Conservation (phyloP, 2,888 invertebrate genomes). For the Girardia tigrina region DNA sequence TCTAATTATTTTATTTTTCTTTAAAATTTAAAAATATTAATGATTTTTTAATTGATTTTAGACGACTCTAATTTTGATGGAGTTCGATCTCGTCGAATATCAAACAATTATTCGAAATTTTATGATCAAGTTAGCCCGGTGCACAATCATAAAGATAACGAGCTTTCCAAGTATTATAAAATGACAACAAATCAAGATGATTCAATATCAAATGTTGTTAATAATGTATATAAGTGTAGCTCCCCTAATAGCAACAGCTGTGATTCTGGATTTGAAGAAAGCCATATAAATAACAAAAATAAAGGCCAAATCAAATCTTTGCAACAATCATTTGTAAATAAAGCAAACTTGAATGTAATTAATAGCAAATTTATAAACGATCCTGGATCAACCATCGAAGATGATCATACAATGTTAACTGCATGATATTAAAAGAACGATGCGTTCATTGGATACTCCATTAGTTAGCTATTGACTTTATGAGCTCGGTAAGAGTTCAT, state of each 20-base stretch:
- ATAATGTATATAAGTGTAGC: slow-evolving; percentile 2
- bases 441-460: slow-evolving; percentile 17
- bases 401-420: not conserved
- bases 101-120: slow-evolving; percentile 7
- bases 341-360: not conserved
- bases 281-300: slow-evolving; percentile 16
- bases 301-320: slow-evolving; percentile 23
- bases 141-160: slow-evolving; percentile 4
- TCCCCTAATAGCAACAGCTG: slow-evolving; percentile 15
- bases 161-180: slow-evolving; percentile 23
- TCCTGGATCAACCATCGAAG: not conserved
- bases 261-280: slow-evolving; percentile 23
- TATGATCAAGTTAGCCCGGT: slow-evolving; percentile 20
- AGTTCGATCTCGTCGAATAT: not conserved
- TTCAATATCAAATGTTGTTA: slow-evolving; percentile 11
- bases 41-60: not conserved
- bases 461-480: slow-evolving; percentile 14
- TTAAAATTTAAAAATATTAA: too few species aligned
- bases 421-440: not conserved
- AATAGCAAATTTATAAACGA: not conserved
- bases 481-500: not conserved
- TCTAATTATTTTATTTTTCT: not conserved
- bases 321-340: not conserved
- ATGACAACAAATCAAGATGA: slow-evolving; percentile 14
- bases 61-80: slow-evolving; percentile 2